phyloP scores from a whole-genome alignment of 2,797 vertebrate genomes.

The Intellagama lesueurii region DNA sequence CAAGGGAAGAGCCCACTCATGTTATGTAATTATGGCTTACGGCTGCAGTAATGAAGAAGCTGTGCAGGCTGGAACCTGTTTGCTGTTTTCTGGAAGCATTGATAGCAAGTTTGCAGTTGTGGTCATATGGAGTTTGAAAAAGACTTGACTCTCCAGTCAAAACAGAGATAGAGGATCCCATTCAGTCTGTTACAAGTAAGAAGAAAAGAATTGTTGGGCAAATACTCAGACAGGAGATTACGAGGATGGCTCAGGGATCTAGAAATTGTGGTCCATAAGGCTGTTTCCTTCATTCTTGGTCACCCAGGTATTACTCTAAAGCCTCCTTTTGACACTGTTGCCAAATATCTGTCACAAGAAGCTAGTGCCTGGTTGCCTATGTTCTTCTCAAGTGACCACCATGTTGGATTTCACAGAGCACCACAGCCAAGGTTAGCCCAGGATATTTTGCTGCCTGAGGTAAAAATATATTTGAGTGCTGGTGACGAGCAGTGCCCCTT shows the following conservation, averaged over 20 bases:
- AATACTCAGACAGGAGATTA: accelerated
- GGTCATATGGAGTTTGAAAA: conserved; percentile 48
- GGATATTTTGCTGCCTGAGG: background rate
- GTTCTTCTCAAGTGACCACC: background rate
- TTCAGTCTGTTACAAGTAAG: conserved; percentile 27
- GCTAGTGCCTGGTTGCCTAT: background rate
- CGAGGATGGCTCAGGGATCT: background rate
- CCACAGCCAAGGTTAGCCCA: background rate
- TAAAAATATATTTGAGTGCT: background rate
- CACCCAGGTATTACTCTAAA: background rate
- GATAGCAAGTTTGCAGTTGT: conserved; percentile 66
- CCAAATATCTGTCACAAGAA: conserved; percentile 9
- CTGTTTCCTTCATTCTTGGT: conserved; percentile 18
- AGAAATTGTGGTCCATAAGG: background rate
- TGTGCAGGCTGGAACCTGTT: conserved; percentile 70
- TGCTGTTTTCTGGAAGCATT: conserved; percentile 67
- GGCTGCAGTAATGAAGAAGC: conserved; percentile 69
- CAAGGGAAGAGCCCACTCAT: conserved; percentile 70
- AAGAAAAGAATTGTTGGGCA: background rate
- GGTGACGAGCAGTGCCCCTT: background rate
- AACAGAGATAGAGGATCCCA: conserved; percentile 11
- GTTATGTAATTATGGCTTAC: conserved; percentile 74
- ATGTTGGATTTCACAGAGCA: background rate
- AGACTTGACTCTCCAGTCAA: conserved; percentile 49
- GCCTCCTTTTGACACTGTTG: background rate